Evolutionary conservation across 2,797 vertebrate species (phyloP).

Genomic region (Lindbergichthys nudifrons): DNA sequence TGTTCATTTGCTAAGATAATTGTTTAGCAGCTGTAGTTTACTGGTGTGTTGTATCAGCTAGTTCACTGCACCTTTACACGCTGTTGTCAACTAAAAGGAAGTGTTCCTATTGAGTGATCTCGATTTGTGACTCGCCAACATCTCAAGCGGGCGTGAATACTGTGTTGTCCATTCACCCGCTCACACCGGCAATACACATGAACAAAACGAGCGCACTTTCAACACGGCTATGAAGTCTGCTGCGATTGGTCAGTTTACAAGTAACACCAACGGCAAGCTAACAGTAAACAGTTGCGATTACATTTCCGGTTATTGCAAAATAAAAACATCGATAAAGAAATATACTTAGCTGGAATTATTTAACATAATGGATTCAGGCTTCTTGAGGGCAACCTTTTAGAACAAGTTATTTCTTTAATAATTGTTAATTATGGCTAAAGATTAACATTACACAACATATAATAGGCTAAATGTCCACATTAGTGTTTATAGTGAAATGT

Average conservation of each 20-base stretch:
- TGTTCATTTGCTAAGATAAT: neutral
- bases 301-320: constrained; percentile 47
- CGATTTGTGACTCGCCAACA: constrained; percentile 36
- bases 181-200: rapidly evolving
- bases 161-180: constrained; percentile 10
- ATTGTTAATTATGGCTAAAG: no score
- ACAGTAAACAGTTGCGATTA: neutral
- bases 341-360: neutral
- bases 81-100: constrained; percentile 62
- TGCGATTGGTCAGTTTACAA: constrained; percentile 59
- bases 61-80: constrained; percentile 28
- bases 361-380: neutral
- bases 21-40: neutral
- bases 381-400: neutral
- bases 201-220: constrained; percentile 7
- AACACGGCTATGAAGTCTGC: neutral
- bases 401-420: no score
- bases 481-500: no score
- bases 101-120: constrained; percentile 22
- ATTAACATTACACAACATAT: no score
- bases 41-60: neutral
- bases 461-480: no score
- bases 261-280: neutral
- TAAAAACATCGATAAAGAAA: constrained; percentile 31
- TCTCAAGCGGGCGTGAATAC: neutral